Evolutionary conservation across 2,888 invertebrate genomes (phyloP), one percentile per base, ranked within the genome.

Genomic region (Cataglyphis rosenhaueri): DNA sequence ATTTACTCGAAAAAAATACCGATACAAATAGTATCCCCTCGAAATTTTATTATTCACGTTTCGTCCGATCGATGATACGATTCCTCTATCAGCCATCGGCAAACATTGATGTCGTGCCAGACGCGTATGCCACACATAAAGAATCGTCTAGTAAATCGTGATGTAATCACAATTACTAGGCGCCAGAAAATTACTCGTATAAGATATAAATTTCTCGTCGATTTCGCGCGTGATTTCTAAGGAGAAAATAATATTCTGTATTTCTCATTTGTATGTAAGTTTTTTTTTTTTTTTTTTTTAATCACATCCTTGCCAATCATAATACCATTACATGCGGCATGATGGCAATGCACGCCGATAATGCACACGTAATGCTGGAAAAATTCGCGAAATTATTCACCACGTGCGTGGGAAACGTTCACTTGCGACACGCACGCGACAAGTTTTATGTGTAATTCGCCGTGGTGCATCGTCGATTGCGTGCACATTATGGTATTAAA

Each of bases 371-470:
- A 87, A 87, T 73, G 85, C 79, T 81, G 57, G 52, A 85, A 70
- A 78, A 74, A 75, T 62, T 71, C 82, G 79, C 82, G 85, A 87
- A 87, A 87, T 87, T 79, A 87, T 87, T 87, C 79, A 87, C 48
- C 15, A 79, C 32, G 79, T 64, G 85, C 85, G 87, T 87, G 85
- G 87, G 87, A 87, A 81, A 59, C 65, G 66, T 64, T 83, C 87
- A 85, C 71, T 87, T 85, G 87, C 87, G 32, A 57, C 73, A 79
- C 76, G 73, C 87, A 87, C 87, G 87, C 87, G 84, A 84, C 81
- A 66, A 74, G 81, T 82, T 73, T 52, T 35, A 52, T 52, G 59
- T 62, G 25, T 79, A 76, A 75, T 78, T 81, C 84, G 55, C 66
- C 52, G 29, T 71, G 61, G 25, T 9, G 68, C 65, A 10, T 35